phyloP scores from a whole-genome alignment of 2,113 vertebrate genomes.

The Motacilla alba region DNA sequence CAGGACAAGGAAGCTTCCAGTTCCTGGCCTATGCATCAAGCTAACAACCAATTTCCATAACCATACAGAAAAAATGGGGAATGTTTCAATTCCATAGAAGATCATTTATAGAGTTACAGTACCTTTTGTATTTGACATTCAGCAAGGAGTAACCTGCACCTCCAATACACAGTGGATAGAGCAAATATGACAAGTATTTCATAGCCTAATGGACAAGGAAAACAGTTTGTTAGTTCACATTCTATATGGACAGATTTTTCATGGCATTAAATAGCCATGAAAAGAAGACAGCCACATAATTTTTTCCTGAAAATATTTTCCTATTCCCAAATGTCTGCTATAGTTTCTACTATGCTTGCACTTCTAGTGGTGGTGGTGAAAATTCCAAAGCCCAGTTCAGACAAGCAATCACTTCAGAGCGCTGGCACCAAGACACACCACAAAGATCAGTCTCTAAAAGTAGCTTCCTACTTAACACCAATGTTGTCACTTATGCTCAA shows the following conservation, averaged over 20 bases:
- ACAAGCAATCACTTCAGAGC: background rate
- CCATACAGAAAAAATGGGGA: background rate
- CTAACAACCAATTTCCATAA: background rate
- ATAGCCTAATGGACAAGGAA: constrained; percentile 78
- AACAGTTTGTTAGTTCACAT: background rate
- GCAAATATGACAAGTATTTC: constrained; percentile 90
- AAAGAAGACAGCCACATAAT: background rate
- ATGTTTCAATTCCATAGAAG: background rate
- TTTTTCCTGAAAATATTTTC: background rate
- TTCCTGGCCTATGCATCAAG: background rate
- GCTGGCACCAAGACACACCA: background rate
- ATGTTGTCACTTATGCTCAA: background rate
- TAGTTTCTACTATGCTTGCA: background rate
- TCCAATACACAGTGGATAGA: constrained; percentile 90
- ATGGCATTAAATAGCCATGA: background rate
- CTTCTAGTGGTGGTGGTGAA: background rate
- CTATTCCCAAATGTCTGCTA: background rate
- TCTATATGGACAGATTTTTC: background rate
- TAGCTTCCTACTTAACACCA: background rate
- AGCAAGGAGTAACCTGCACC: constrained; percentile 89
- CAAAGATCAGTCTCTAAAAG: background rate
- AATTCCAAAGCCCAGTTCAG: background rate
- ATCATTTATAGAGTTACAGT: background rate
- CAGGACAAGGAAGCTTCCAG: background rate
- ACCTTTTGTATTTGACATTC: constrained; percentile 94